A percentile compares a stretch with the other conserved stretches of the same genome.
Conservation (phyloP, 2,888 invertebrate genomes). For the Macroteleia sp. region DNA sequence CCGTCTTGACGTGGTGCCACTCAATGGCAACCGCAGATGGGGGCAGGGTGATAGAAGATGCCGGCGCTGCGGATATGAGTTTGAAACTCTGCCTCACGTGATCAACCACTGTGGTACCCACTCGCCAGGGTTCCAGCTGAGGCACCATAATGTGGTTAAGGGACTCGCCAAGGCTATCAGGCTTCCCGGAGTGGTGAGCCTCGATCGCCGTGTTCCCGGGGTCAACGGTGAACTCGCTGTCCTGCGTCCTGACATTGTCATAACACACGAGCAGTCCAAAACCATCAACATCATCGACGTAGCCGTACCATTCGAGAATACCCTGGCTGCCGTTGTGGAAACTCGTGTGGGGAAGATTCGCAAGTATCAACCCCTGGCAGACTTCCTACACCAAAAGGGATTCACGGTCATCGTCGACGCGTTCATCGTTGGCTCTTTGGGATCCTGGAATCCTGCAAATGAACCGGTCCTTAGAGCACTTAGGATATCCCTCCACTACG, state of each 20-base stretch:
- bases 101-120: slow-evolving; percentile 75
- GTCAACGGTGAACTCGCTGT: slow-evolving; percentile 30
- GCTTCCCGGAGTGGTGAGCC: neutral
- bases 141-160: slow-evolving; percentile 36
- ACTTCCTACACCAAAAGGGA: slow-evolving; percentile 53
- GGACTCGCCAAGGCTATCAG: slow-evolving; percentile 33
- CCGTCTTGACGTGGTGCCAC: slow-evolving; percentile 58
- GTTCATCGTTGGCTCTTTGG: slow-evolving; percentile 48
- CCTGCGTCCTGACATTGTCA: slow-evolving; percentile 62
- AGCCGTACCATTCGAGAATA: slow-evolving; percentile 74
- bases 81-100: slow-evolving; percentile 79
- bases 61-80: slow-evolving; percentile 67
- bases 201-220: slow-evolving; percentile 23
- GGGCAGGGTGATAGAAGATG: slow-evolving; percentile 71
- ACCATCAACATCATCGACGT: slow-evolving; percentile 72
- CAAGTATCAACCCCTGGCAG: slow-evolving; percentile 68
- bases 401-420: slow-evolving; percentile 39
- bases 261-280: slow-evolving; percentile 60
- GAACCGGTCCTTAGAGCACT: slow-evolving; percentile 23
- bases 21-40: slow-evolving; percentile 63
- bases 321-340: slow-evolving; percentile 59
- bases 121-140: slow-evolving; percentile 68
- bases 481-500: slow-evolving; percentile 55
- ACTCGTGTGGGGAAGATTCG: slow-evolving; percentile 66
- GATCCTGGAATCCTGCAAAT: slow-evolving; percentile 29